Evolutionary conservation across 1,140 invertebrate species (phyloP).

Genomic region (Drosophila novamexicana): DNA sequence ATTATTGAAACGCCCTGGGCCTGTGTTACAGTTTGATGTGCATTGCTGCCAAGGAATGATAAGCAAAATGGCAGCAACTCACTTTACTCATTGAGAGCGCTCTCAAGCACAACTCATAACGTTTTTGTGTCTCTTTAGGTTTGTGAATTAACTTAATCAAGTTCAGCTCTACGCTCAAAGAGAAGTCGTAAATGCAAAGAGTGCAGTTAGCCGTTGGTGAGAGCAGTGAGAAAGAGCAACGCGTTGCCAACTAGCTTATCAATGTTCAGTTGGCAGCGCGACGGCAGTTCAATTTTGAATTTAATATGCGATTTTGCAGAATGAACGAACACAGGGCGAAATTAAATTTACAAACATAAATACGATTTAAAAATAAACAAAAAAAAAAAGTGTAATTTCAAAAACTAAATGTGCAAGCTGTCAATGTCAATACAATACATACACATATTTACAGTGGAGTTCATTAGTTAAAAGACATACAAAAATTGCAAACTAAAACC

Average conservation of each 20-base stretch:
- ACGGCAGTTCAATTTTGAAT: background rate
- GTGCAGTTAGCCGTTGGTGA: background rate
- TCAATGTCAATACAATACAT: constrained; percentile 26
- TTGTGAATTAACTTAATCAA: background rate
- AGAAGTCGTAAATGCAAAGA: background rate
- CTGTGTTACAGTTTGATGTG: background rate
- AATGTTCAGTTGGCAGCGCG: constrained; percentile 14
- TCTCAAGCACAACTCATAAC: too few relatives aligned
- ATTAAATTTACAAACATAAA: background rate
- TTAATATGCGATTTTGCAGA: background rate
- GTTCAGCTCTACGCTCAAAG: background rate
- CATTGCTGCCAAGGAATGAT: background rate
- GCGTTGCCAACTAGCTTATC: constrained; percentile 13
- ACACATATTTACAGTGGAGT: constrained; percentile 49
- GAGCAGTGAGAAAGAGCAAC: background rate
- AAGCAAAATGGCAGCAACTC: background rate
- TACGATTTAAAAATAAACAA: constrained; percentile 15
- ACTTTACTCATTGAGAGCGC: background rate
- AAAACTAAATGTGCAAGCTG: constrained; percentile 19
- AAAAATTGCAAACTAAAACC: constrained; percentile 30
- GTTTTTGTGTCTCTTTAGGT: too few relatives aligned
- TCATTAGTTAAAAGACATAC: constrained; percentile 47
- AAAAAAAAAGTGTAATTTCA: constrained; percentile 26
- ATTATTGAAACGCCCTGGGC: constrained; percentile 15
- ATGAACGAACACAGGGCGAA: constrained; percentile 4